These are phyloP conservation scores for Drosophila ezoana DNA, from an alignment of 2,888 invertebrate genomes.

Conservation along the genomic window DNA sequence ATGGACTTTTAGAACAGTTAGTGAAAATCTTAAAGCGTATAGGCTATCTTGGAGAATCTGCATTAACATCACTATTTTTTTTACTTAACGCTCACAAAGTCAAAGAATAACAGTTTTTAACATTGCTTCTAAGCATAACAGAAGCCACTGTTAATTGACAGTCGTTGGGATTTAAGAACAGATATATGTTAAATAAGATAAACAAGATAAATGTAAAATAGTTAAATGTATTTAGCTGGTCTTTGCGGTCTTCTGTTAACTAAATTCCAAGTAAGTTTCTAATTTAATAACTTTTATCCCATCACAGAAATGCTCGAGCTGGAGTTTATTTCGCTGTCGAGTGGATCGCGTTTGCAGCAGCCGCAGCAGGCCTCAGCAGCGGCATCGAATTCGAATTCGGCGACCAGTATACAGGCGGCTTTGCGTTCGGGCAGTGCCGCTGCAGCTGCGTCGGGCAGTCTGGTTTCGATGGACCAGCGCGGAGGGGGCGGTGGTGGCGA, in stretches of 20 bases:
- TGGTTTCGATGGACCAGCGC: conserved; percentile 72
- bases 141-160: neutral
- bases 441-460: conserved; percentile 48
- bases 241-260: neutral
- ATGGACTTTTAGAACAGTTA: too few species aligned
- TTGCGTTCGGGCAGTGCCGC: conserved; percentile 60
- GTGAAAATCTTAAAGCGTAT: too few species aligned
- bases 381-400: conserved; percentile 83
- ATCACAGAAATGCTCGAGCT: conserved; percentile 82
- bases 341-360: conserved; percentile 71
- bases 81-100: too few species aligned
- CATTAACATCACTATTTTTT: too few species aligned
- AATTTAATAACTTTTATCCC: neutral
- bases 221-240: neutral
- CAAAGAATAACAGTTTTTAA: too few species aligned
- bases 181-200: too few species aligned
- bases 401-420: conserved; percentile 80
- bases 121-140: too few species aligned
- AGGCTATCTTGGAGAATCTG: too few species aligned
- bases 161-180: neutral
- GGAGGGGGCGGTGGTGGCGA: conserved; percentile 47
- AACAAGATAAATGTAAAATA: neutral
- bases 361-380: conserved; percentile 57
- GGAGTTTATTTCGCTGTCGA: conserved; percentile 81
- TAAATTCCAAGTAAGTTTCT: neutral